phyloP scores from a whole-genome alignment of 2,888 invertebrate genomes.

The Pycnomerus fuliginosus region DNA sequence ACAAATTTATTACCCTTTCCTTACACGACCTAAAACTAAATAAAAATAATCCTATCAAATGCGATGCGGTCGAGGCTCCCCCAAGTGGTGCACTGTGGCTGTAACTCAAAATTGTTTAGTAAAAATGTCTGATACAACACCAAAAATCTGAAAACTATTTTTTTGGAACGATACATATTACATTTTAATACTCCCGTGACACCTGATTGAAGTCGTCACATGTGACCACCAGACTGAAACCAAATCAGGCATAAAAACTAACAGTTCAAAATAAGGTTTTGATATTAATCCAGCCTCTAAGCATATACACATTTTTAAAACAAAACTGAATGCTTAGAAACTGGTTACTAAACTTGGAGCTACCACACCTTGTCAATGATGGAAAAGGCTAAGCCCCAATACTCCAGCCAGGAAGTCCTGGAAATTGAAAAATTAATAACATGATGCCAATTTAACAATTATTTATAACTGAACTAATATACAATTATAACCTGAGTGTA shows the following conservation, averaged over 20 bases:
- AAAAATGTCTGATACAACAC: background rate
- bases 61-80: background rate
- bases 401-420: conserved; percentile 35
- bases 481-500: conserved; percentile 29
- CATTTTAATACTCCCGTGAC: conserved; percentile 36
- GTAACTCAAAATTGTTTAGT: conserved; percentile 35
- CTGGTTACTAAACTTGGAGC: conserved; percentile 32
- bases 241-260: conserved; percentile 32
- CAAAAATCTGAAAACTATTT: conserved; percentile 1
- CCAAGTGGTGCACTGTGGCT: conserved; percentile 16
- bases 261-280: conserved; percentile 13
- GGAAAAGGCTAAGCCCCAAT: conserved; percentile 32
- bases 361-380: conserved; percentile 39
- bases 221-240: conserved; percentile 36
- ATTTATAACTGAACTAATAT: conserved; percentile 21
- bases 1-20: conserved; percentile 15
- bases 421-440: conserved; percentile 37
- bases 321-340: conserved; percentile 26
- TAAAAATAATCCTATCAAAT: no score
- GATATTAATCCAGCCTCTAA: background rate
- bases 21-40: conserved; percentile 9
- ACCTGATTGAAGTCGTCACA: conserved; percentile 25
- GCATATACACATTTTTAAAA: conserved; percentile 1
- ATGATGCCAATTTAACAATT: conserved; percentile 25
- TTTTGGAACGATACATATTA: conserved; percentile 43